Evolutionary conservation across 2,888 invertebrate species (phyloP).

Genomic region (Seira sanloemensis): DNA sequence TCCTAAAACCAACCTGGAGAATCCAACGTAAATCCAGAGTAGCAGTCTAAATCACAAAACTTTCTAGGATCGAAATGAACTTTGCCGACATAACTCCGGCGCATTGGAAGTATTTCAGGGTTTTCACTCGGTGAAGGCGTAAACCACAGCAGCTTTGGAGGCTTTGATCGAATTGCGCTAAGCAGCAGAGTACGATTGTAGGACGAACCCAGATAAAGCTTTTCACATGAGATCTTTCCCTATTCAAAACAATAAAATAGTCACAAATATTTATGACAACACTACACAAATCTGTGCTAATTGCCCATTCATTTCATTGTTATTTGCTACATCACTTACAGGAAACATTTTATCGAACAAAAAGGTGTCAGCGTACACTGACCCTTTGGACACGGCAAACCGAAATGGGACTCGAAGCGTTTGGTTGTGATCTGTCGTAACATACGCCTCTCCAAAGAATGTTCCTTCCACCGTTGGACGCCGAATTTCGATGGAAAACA

Average conservation of each 20-base stretch:
- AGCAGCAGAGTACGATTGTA: constrained; percentile 87
- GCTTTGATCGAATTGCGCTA: constrained; percentile 76
- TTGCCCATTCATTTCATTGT: no score
- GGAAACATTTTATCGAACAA: constrained; percentile 88
- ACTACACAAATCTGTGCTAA: no score
- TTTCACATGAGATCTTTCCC: constrained; percentile 87
- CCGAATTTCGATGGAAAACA: constrained; percentile 84
- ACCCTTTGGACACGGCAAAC: constrained; percentile 86
- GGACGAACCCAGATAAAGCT: constrained; percentile 87
- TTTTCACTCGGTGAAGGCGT: constrained; percentile 67
- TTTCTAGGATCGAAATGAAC: constrained; percentile 84
- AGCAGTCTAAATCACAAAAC: constrained; percentile 85
- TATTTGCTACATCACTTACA: no score
- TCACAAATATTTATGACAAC: constrained; percentile 21
- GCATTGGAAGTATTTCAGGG: constrained; percentile 71
- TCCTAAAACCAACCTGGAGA: no score
- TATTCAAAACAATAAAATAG: constrained; percentile 74
- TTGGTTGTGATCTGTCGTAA: constrained; percentile 84
- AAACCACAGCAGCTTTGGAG: constrained; percentile 76
- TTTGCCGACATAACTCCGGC: constrained; percentile 78
- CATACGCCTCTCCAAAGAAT: constrained; percentile 82
- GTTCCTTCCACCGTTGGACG: constrained; percentile 83
- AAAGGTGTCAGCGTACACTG: constrained; percentile 82
- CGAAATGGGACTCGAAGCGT: constrained; percentile 83
- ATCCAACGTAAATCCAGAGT: constrained; percentile 84